Evolutionary conservation across 30 jellyfish, hydroid and myxozoan genomes (phyloP).

Genomic region (Rhopilema esculentum): DNA sequence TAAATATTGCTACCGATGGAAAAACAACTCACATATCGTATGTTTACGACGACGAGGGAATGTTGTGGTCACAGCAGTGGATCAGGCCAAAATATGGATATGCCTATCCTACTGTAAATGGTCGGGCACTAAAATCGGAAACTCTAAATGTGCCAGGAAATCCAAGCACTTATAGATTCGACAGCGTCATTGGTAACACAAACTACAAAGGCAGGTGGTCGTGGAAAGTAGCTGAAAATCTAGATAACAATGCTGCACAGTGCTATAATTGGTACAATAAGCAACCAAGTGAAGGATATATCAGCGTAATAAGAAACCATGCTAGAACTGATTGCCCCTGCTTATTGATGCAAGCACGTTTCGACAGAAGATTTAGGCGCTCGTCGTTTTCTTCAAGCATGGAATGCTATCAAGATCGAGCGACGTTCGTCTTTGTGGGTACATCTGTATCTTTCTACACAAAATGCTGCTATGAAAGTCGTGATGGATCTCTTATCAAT

Average conservation of each 20-base stretch:
- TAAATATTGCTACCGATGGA: constrained; percentile 49
- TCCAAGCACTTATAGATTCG: constrained; percentile 51
- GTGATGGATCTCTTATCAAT: constrained; percentile 6
- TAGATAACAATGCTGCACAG: constrained; percentile 24
- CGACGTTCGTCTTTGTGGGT: constrained; percentile 30
- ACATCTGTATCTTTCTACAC: constrained; percentile 19
- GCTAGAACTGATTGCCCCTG: constrained; percentile 42
- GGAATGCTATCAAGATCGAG: constrained; percentile 25
- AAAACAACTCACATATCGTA: constrained; percentile 26
- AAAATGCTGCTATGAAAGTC: constrained; percentile 15
- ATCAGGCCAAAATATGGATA: constrained; percentile 25
- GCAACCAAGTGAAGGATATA: background rate
- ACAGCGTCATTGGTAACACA: constrained; percentile 49
- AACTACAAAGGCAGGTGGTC: constrained; percentile 52
- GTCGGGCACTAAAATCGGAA: background rate
- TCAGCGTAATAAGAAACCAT: constrained; percentile 6
- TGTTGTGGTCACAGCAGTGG: constrained; percentile 64
- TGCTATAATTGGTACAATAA: constrained; percentile 49
- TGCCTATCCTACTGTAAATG: background rate
- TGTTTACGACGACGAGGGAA: constrained; percentile 58
- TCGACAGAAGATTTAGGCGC: constrained; percentile 34
- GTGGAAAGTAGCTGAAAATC: constrained; percentile 28
- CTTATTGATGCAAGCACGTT: background rate
- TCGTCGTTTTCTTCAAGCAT: background rate
- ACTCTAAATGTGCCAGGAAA: constrained; percentile 1